Evolutionary conservation across 2,797 vertebrate genomes (phyloP), one percentile per base, ranked within the genome.

Genomic region (Phylloscopus collybita): DNA sequence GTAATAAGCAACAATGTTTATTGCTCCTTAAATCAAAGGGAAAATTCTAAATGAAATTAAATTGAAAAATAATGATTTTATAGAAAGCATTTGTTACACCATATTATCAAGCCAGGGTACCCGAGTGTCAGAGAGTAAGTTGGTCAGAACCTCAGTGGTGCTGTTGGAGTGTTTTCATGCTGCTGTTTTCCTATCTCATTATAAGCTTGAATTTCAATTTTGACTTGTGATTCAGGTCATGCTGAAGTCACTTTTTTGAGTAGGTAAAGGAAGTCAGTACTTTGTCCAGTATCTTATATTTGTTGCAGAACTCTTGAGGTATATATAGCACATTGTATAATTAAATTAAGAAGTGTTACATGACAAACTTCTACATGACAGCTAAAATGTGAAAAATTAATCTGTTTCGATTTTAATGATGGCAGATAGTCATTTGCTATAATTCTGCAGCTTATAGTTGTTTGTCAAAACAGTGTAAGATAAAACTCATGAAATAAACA

Each of bases 401-500:
- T 88, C 72, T 91, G 13, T 56, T 83, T 88, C 16, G 0, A 27
- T 93, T 91, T 89, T 87, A 42, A 36, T 70, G 34, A 81, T 61
- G 56, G 54, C 66, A 92, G 70, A 88, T 90, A 80, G 67, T 82
- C 0, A 64, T 85, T 93, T 75, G 40, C 66, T 80, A 3, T 66
- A 59, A 84, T 73, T 92, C 66, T 89, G 60, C 51, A 85, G 13
- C 4, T 88, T 79, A n/a, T 30, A 80, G 36, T 74, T 80, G 22
- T 88, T 93, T 88, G 34, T 88, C 70, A 86, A 93, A 93, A 71
- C 65, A 65, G 17, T 47, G 11, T 65, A 54, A 91, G 71, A 54
- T 72, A 69, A 90, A 80, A 44, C 7, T 27, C 4, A 9, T 57
- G 3, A 50, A 84, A 74, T 74, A 66, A 84, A 44, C 47, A 38